Evolutionary conservation across 1,140 invertebrate genomes (phyloP), one percentile per base, ranked within the genome.

Genomic region (Drosophila bocki): DNA sequence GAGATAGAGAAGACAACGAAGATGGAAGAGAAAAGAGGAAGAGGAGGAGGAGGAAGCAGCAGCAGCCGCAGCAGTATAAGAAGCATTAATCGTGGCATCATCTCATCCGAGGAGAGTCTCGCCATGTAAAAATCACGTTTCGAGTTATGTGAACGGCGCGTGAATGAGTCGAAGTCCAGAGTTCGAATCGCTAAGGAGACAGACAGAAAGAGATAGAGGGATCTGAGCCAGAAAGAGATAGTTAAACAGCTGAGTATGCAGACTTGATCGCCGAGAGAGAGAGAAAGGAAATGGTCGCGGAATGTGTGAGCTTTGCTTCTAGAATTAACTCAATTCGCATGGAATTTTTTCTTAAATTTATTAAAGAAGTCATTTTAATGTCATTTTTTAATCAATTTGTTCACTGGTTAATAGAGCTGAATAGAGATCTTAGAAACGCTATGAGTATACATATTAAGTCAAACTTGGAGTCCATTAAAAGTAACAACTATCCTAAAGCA

Each of bases 141-240:
- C 71, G 69, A 81, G 82, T 85, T 84, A 84, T 84, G 82, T 85
- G 82, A 84, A 84, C 82, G 63, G 74, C 78, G 82, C 83, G 82
- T 85, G 82, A 84, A 85, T 77, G 59, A 85, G 77, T 84, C 62
- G 44, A 71, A 59, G 65, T 72, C 69, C 65, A 72, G 67, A 70
- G 42, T 76, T 67, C 48, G 69, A 78, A 57, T 57, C 26, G 39
- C 51, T 54, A 50, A 32, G 37, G 42, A 45, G 9, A 60, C 41
- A 50, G 54, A 61, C 44, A 11, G 13, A 19, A 13, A 48, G 50
- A 39, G 35, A 59, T 15, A 13, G 8, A 41, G 44, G 13, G 19
- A 26, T 22, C 19, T 17, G 26, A 22, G 33, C 26, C 32, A 48
- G 47, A 39, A 48, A 58, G 47, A 54, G 58, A 71, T 41, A 6